Conservation (phyloP, 2,113 vertebrate genomes). For the Thunnus maccoyii region DNA sequence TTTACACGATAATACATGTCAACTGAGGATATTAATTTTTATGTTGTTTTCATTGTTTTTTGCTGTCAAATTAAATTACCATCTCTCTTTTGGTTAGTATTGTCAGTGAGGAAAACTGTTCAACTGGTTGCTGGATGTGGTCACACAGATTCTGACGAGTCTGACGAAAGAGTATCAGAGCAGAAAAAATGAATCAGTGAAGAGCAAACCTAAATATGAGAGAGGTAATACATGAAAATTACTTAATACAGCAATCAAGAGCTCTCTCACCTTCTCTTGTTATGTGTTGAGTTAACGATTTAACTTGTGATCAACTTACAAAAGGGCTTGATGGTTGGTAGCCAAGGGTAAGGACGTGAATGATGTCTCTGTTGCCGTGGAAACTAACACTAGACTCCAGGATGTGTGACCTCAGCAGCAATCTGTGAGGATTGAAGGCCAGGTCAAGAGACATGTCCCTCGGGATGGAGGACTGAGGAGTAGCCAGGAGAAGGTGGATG, state of each 20-base stretch:
- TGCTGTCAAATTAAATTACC: background rate
- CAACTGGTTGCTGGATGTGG: conserved; percentile 78
- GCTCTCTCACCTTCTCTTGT: background rate
- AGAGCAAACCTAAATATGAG: conserved; percentile 84
- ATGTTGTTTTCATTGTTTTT: too few relatives aligned
- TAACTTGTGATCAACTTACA: conserved; percentile 79
- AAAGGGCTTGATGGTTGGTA: conserved; percentile 84
- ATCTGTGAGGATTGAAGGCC: conserved; percentile 82
- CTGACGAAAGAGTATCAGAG: conserved; percentile 80
- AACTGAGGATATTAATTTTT: too few relatives aligned
- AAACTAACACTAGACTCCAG: conserved; percentile 88
- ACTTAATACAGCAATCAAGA: background rate
- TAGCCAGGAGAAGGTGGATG: conserved; percentile 87
- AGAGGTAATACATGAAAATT: background rate
- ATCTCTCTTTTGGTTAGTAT: background rate
- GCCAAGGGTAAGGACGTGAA: conserved; percentile 87
- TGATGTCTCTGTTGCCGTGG: conserved; percentile 78
- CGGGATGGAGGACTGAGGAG: conserved; percentile 85
- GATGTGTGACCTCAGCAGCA: conserved; percentile 86
- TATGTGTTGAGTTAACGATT: background rate
- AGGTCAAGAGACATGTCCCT: conserved; percentile 89
- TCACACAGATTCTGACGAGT: conserved; percentile 86
- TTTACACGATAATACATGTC: too few relatives aligned
- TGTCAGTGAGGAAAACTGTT: background rate
- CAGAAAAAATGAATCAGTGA: conserved; percentile 86